These are phyloP conservation scores for Fistularia commersonii DNA, from an alignment of 2,797 vertebrate species.

Conservation along the genomic window DNA sequence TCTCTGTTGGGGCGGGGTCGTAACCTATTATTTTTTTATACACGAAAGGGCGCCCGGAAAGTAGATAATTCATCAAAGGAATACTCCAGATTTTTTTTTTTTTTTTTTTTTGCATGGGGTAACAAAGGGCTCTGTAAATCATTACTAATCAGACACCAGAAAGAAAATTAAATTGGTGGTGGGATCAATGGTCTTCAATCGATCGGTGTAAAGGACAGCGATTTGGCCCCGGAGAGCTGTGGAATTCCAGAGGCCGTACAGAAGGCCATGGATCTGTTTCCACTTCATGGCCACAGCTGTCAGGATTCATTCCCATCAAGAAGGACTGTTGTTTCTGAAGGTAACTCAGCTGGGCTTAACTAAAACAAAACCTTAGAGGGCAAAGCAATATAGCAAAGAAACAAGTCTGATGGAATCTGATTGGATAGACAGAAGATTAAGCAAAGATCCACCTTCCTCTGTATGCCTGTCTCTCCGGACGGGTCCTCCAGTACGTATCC, in stretches of 20 bases:
- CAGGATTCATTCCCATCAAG: slow-evolving; percentile 66
- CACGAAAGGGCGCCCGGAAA: slow-evolving; percentile 36
- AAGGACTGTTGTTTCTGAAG: slow-evolving; percentile 50
- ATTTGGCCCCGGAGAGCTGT: slow-evolving; percentile 62
- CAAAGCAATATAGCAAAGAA: slow-evolving; percentile 41
- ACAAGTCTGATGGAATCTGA: slow-evolving; percentile 62
- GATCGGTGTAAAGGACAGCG: slow-evolving; percentile 70
- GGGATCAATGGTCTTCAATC: slow-evolving; percentile 69
- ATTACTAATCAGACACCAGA: slow-evolving; percentile 69
- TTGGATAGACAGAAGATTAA: slow-evolving; percentile 57
- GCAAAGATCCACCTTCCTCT: slow-evolving; percentile 33
- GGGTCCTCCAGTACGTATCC: slow-evolving; percentile 39
- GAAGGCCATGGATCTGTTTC: slow-evolving; percentile 63
- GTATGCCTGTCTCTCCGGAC: slow-evolving; percentile 26
- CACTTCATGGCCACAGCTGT: slow-evolving; percentile 65
- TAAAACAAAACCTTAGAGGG: slow-evolving; percentile 61
- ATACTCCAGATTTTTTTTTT: slow-evolving; percentile 28
- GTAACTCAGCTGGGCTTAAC: slow-evolving; percentile 57
- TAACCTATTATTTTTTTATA: slow-evolving; percentile 45
- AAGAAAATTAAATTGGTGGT: slow-evolving; percentile 61
- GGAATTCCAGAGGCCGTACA: slow-evolving; percentile 65
- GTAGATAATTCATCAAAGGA: slow-evolving; percentile 42
- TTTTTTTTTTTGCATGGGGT: slow-evolving; percentile 21
- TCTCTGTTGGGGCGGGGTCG: slow-evolving; percentile 33
- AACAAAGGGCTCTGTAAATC: slow-evolving; percentile 68